Conservation (phyloP, 2,797 vertebrate species). For the Oryzias dopingdopingensis region DNA sequence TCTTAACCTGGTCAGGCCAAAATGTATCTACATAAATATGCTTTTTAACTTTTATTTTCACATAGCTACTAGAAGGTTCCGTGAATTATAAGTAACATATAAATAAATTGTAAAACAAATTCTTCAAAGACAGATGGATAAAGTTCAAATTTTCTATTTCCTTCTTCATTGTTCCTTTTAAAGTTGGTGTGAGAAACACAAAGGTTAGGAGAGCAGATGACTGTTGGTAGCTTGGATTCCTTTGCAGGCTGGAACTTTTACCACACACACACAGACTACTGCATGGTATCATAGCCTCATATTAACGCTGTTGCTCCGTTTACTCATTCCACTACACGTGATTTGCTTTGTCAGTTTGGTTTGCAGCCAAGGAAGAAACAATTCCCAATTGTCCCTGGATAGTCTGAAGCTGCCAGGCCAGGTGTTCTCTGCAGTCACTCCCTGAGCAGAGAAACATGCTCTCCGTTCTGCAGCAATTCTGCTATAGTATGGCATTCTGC, state of each 20-base stretch:
- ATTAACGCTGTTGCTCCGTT: constrained; percentile 42
- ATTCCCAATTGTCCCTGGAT: constrained; percentile 54
- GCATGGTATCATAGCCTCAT: constrained; percentile 49
- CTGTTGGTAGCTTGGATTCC: constrained; percentile 42
- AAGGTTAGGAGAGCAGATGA: constrained; percentile 53
- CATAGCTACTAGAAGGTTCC: too few species aligned
- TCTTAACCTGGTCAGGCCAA: too few species aligned
- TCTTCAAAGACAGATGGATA: constrained; percentile 13
- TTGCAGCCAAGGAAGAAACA: constrained; percentile 45
- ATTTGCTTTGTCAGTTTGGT: constrained; percentile 66
- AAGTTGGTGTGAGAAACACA: constrained; percentile 53
- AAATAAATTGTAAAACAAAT: too few species aligned
- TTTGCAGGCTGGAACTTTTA: constrained; percentile 21
- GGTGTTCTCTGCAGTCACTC: constrained; percentile 69
- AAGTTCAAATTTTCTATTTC: constrained; percentile 9
- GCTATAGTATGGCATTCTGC: constrained; percentile 16
- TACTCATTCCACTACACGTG: constrained; percentile 36
- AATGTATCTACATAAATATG: too few species aligned
- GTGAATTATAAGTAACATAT: too few species aligned
- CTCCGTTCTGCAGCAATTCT: constrained; percentile 15
- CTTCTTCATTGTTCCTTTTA: constrained; percentile 28
- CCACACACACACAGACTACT: constrained; percentile 13
- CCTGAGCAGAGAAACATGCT: constrained; percentile 21
- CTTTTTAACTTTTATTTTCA: too few species aligned
- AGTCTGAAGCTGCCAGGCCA: constrained; percentile 61